Evolutionary conservation across 2,888 invertebrate species (phyloP), one percentile per base, ranked within the genome.

Genomic region (Drosophila subsilvestris): DNA sequence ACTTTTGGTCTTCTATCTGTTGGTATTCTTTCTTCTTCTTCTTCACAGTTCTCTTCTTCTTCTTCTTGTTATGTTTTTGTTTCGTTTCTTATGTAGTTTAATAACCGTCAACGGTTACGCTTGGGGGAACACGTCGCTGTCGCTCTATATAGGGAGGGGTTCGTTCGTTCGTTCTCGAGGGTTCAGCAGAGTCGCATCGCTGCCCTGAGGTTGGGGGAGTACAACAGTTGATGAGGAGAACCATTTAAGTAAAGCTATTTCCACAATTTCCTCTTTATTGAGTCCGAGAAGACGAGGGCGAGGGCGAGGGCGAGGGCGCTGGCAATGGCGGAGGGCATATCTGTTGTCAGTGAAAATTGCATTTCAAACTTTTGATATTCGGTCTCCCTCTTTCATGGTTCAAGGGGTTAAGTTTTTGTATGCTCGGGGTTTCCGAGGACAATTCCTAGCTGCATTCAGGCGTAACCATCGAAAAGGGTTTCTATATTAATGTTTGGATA

Each of bases 101-200:
- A 87, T 86, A 89, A 89, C 85, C 87, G 86, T 81, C 89, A 79
- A 81, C 86, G 76, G 89, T 88, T 86, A 74, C 81, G 88, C 84
- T 80, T 77, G 75, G 81, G 44, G 75, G 76, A 76, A 77, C 78
- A 76, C 79, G 79, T 75, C 75, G 67, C 70, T 71, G 56, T 53
- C 63, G 66, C 63, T 45, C 42, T 65, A 66, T 22, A 37, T 1
- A 32, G 37, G 37, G 14, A 37, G 37, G 37, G 37, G 37, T n/a
- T 37, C 37, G 14, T 37, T 14, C 32, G 25, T 25, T 32, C 37
- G 37, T n/a, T 14, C 6, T 14, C 14, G 37, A 37, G 42, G 47
- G 29, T 54, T 51, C 17, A 37, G n/a, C 7, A 14, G 37, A 37
- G 37, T 14, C 32, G 32, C 32, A 14, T 37, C 37, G 37, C 37